A percentile compares a stretch with the other conserved stretches of the same genome.
phyloP scores from a whole-genome alignment of 53 echinoderm and acorn worm species.

The Paracentrotus lividus region DNA sequence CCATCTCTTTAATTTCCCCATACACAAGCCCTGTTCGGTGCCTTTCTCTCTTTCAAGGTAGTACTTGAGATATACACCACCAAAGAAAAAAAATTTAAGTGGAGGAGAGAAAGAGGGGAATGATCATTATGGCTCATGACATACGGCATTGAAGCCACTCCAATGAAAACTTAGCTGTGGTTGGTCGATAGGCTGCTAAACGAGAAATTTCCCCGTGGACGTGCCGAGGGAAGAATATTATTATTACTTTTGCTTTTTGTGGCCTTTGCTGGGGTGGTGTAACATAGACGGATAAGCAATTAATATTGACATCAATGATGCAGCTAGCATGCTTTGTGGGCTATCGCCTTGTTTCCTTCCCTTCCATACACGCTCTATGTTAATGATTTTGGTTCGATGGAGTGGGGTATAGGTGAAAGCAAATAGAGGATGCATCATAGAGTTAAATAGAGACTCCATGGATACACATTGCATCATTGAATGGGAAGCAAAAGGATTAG shows the following conservation, averaged over 20 bases:
- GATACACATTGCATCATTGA: neutral
- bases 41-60: conserved; percentile 42
- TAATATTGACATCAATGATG: conserved; percentile 69
- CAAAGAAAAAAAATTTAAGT: conserved; percentile 7
- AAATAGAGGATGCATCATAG: too few relatives aligned
- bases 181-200: conserved; percentile 56
- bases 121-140: conserved; percentile 48
- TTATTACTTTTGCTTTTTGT: conserved; percentile 70
- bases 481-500: neutral
- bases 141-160: conserved; percentile 61
- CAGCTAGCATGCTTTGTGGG: conserved; percentile 53
- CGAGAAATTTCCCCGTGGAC: conserved; percentile 65
- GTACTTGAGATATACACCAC: conserved; percentile 51
- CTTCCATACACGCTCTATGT: neutral
- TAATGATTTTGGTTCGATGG: conserved; percentile 18
- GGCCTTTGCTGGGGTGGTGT: conserved; percentile 67
- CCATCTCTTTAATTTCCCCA: conserved; percentile 22
- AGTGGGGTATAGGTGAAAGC: conserved; percentile 27
- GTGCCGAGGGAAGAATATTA: conserved; percentile 65
- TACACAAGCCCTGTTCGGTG: conserved; percentile 28
- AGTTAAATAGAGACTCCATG: too few relatives aligned
- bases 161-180: conserved; percentile 46
- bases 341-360: conserved; percentile 30
- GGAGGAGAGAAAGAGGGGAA: conserved; percentile 28
- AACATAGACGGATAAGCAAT: conserved; percentile 67